These are phyloP conservation scores for Perccottus glenii DNA, from an alignment of 2,113 vertebrate species.

Conservation along the genomic window DNA sequence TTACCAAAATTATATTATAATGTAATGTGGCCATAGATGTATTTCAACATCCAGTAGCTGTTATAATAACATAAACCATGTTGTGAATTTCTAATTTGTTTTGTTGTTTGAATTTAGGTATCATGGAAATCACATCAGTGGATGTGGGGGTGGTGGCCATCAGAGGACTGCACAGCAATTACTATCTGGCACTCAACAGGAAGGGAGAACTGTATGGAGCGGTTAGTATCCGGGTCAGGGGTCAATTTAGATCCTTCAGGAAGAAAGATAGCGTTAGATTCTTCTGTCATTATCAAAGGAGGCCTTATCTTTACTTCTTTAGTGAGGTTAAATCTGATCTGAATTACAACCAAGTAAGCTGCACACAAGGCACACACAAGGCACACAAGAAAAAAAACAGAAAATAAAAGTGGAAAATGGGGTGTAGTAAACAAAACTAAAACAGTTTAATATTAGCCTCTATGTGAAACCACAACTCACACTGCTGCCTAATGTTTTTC, in stretches of 20 bases:
- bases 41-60: too few relatives aligned
- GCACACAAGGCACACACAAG: slow-evolving; percentile 27
- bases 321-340: slow-evolving; percentile 22
- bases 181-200: slow-evolving; percentile 95
- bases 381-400: slow-evolving; percentile 19
- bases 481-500: slow-evolving; percentile 54
- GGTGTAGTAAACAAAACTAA: slow-evolving; percentile 20
- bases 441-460: slow-evolving; percentile 7
- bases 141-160: slow-evolving; percentile 96
- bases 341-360: slow-evolving; percentile 27
- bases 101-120: slow-evolving; percentile 80
- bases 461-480: slow-evolving; percentile 26
- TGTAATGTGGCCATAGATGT: too few relatives aligned
- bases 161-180: slow-evolving; percentile 93
- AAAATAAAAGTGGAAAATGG: slow-evolving; percentile 12
- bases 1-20: too few relatives aligned
- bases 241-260: slow-evolving; percentile 53
- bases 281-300: slow-evolving; percentile 41
- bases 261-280: slow-evolving; percentile 50
- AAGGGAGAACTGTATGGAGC: slow-evolving; percentile 94
- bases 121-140: slow-evolving; percentile 96
- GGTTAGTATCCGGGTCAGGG: slow-evolving; percentile 84
- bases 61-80: too few relatives aligned
- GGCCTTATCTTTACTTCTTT: slow-evolving; percentile 49
- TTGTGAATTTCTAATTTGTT: not conserved